Conservation (phyloP, 2,797 vertebrate genomes). For the Mormyrops boulengeri region DNA sequence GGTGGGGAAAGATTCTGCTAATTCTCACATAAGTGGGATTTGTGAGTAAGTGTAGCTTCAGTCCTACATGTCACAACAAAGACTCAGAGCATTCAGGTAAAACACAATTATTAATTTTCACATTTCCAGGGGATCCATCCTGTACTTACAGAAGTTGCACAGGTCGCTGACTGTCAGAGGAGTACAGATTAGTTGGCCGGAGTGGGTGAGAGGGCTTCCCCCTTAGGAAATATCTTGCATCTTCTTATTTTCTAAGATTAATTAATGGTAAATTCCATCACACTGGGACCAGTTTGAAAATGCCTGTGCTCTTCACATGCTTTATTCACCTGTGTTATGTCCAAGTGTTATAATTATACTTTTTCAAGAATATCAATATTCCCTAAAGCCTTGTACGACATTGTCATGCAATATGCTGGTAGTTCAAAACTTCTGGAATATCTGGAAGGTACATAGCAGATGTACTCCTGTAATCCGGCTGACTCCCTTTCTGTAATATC, state of each 20-base stretch:
- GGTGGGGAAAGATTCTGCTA: background rate
- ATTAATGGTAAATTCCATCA: background rate
- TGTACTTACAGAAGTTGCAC: background rate
- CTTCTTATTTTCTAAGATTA: background rate
- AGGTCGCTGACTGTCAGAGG: background rate
- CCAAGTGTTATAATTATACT: background rate
- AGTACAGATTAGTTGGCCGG: background rate
- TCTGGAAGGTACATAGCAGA: slow-evolving; percentile 51
- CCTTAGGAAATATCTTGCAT: background rate
- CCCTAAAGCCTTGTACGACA: background rate
- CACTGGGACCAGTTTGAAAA: background rate
- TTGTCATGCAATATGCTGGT: background rate
- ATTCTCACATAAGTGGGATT: background rate
- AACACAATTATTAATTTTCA: background rate
- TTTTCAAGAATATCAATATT: background rate
- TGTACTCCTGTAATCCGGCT: slow-evolving; percentile 54
- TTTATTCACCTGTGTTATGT: background rate
- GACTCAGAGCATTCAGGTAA: background rate
- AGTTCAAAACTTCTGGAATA: slow-evolving; percentile 40
- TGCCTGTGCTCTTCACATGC: background rate
- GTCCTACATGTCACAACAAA: background rate
- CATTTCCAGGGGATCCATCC: background rate
- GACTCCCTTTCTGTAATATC: slow-evolving; percentile 51
- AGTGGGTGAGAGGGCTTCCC: background rate
- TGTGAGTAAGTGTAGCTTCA: background rate